Evolutionary conservation across 2,113 vertebrate genomes (phyloP), one percentile per base, ranked within the genome.

Genomic region (Elephantulus edwardii): DNA sequence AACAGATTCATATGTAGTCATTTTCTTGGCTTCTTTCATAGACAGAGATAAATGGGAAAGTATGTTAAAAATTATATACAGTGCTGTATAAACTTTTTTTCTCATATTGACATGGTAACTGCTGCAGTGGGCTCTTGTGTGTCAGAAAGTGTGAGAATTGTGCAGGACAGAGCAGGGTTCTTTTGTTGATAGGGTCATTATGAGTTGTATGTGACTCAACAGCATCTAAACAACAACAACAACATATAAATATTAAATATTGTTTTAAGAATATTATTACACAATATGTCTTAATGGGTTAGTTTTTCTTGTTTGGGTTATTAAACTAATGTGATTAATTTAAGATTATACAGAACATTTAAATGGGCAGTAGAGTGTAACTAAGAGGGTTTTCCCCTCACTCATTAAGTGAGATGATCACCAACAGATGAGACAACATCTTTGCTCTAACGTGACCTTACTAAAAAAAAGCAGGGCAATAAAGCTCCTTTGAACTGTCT

Each of bases 161-260:
- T n/a, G n/a, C n/a, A n/a, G n/a, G n/a, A n/a, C n/a, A n/a, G n/a
- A n/a, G n/a, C n/a, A n/a, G n/a, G n/a, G n/a, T n/a, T n/a, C n/a
- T n/a, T n/a, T n/a, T n/a, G n/a, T n/a, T n/a, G n/a, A n/a, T n/a
- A n/a, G n/a, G n/a, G n/a, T n/a, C n/a, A n/a, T n/a, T n/a, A n/a
- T n/a, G n/a, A n/a, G n/a, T n/a, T n/a, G n/a, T n/a, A n/a, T n/a
- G n/a, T n/a, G n/a, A n/a, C n/a, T n/a, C n/a, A n/a, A n/a, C n/a
- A n/a, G n/a, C n/a, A n/a, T n/a, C n/a, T n/a, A n/a, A n/a, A n/a
- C n/a, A n/a, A n/a, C n/a, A n/a, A n/a, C n/a, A n/a, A n/a, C n/a
- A n/a, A n/a, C n/a, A n/a, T n/a, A n/a, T n/a, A 86, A 84, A 82
- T 64, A 74, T 81, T 93, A 86, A 90, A 3, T 90, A 88, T 52